phyloP scores from a whole-genome alignment of 2,113 vertebrate species.

The Dolichallabes microphthalmus region DNA sequence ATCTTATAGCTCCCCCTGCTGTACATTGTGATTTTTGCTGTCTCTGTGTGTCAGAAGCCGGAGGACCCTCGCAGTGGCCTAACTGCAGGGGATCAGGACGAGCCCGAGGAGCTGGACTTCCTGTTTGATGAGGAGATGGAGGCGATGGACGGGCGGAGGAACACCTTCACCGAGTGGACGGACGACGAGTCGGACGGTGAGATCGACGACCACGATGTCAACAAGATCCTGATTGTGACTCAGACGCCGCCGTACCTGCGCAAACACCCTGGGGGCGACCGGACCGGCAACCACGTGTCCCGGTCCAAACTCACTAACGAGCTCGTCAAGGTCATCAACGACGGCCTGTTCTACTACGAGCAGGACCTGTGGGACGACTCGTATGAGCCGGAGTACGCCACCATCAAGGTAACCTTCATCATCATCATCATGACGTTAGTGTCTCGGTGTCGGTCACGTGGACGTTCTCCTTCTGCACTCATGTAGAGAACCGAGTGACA shows the following conservation, averaged over 20 bases:
- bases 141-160: constrained; percentile 94
- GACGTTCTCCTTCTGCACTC: not conserved
- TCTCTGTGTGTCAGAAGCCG: constrained; percentile 69
- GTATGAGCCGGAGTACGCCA: constrained; percentile 93
- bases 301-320: constrained; percentile 91
- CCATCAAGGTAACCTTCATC: constrained; percentile 89
- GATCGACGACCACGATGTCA: constrained; percentile 92
- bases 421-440: not conserved
- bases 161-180: constrained; percentile 97
- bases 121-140: constrained; percentile 98
- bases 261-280: constrained; percentile 92
- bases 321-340: constrained; percentile 93
- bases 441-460: not conserved
- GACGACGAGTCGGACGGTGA: constrained; percentile 95
- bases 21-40: not conserved
- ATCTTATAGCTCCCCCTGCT: not conserved
- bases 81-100: constrained; percentile 82
- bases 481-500: not conserved
- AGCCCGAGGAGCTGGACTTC: constrained; percentile 96
- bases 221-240: constrained; percentile 98
- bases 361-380: constrained; percentile 95
- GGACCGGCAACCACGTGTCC: constrained; percentile 91
- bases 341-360: constrained; percentile 96
- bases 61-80: constrained; percentile 71
- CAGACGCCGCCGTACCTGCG: constrained; percentile 95